phyloP scores from a whole-genome alignment of 2,888 invertebrate species.

The Arge pagana region DNA sequence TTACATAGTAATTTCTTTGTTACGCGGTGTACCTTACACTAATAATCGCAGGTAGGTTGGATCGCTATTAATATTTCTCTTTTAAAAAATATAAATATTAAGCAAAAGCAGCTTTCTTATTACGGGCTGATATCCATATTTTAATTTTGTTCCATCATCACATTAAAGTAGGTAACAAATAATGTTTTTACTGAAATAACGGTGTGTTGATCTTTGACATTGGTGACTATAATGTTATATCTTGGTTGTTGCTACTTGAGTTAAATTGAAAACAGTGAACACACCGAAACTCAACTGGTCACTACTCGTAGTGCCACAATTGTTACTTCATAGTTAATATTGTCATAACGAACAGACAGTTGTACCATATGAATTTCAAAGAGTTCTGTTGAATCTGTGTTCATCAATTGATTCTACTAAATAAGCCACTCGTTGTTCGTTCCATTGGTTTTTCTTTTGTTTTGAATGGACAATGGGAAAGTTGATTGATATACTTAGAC shows the following conservation, averaged over 20 bases:
- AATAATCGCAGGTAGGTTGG: conserved; percentile 19
- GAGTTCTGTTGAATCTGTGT: too few species aligned
- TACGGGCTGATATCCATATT: neutral
- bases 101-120: conserved; percentile 46
- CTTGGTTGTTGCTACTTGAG: conserved; percentile 20
- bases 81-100: conserved; percentile 54
- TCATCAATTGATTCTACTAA: too few species aligned
- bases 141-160: neutral
- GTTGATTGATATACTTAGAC: too few species aligned
- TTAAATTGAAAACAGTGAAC: conserved; percentile 15
- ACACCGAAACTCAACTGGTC: conserved; percentile 8
- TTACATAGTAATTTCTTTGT: conserved; percentile 34
- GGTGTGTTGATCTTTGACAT: conserved; percentile 43
- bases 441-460: conserved; percentile 15
- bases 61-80: conserved; percentile 41
- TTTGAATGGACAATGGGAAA: conserved; percentile 12
- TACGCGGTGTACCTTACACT: neutral
- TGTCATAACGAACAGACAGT: conserved; percentile 48
- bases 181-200: neutral
- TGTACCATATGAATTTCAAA: conserved; percentile 22
- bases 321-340: conserved; percentile 41
- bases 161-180: neutral
- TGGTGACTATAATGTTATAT: conserved; percentile 48
- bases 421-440: conserved; percentile 24
- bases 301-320: conserved; percentile 7